Conservation (phyloP, 2,797 vertebrate genomes). For the Euphonia xanthogaster region DNA sequence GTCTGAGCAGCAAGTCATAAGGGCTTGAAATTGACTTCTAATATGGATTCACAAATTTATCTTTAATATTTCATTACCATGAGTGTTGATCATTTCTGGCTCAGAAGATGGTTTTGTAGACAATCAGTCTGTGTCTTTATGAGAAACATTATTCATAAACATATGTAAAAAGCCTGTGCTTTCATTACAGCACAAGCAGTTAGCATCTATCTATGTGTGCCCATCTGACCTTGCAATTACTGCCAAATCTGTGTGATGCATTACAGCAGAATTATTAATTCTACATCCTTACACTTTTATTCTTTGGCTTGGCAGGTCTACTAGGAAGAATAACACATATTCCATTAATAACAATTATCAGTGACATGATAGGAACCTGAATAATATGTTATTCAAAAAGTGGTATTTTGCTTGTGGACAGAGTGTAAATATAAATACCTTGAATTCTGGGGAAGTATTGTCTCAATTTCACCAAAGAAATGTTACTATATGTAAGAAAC, state of each 20-base stretch:
- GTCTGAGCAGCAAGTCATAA: slow-evolving; percentile 34
- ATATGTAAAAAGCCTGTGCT: slow-evolving; percentile 64
- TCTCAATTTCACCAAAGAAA: slow-evolving; percentile 1
- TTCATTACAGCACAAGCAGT: slow-evolving; percentile 69
- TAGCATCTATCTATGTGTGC: slow-evolving; percentile 64
- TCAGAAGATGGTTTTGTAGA: slow-evolving; percentile 47
- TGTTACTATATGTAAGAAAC: background rate
- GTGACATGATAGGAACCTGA: background rate
- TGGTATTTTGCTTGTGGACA: background rate
- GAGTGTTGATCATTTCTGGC: slow-evolving; percentile 67
- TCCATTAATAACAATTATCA: slow-evolving; percentile 70
- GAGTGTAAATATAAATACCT: slow-evolving; percentile 6
- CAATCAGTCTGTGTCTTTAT: slow-evolving; percentile 68
- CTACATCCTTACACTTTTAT: slow-evolving; percentile 58
- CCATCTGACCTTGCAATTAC: slow-evolving; percentile 75
- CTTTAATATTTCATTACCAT: slow-evolving; percentile 71
- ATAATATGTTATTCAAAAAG: slow-evolving; percentile 22
- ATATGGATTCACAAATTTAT: slow-evolving; percentile 63
- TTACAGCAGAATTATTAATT: slow-evolving; percentile 70
- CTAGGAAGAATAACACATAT: slow-evolving; percentile 23
- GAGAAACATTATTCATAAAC: slow-evolving; percentile 73
- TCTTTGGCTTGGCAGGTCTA: slow-evolving; percentile 50
- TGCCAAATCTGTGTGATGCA: slow-evolving; percentile 62
- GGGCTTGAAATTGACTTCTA: slow-evolving; percentile 61
- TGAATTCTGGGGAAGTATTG: background rate